A percentile compares a stretch with the other conserved stretches of the same genome.
phyloP scores from a whole-genome alignment of 2,888 invertebrate species.

The Diaperis boleti region DNA sequence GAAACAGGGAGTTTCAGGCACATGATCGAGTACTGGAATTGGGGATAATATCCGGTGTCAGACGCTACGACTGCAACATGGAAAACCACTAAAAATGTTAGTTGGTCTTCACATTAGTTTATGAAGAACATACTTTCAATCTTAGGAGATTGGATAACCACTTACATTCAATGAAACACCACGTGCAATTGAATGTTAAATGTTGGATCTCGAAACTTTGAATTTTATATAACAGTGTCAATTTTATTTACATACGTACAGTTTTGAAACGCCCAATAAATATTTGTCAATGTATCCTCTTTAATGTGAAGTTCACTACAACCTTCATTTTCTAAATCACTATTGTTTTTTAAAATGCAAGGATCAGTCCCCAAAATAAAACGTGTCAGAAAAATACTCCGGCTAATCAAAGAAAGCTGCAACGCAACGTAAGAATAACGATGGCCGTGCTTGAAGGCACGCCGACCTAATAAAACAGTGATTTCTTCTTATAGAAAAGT shows the following conservation, averaged over 20 bases:
- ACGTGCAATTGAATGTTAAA: neutral
- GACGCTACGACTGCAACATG: slow-evolving; percentile 48
- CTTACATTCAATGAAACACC: slow-evolving; percentile 4
- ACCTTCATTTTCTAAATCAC: neutral
- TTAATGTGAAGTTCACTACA: neutral
- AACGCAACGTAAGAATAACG: slow-evolving; percentile 52
- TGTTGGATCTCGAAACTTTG: too few species aligned
- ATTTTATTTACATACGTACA: too few species aligned
- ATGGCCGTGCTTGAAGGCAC: slow-evolving; percentile 49
- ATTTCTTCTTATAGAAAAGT: slow-evolving; percentile 37
- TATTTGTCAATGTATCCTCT: too few species aligned
- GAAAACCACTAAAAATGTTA: slow-evolving; percentile 56
- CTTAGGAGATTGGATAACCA: slow-evolving; percentile 18
- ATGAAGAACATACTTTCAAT: slow-evolving; percentile 16
- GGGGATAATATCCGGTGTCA: slow-evolving; percentile 56
- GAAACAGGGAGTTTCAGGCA: slow-evolving; percentile 41
- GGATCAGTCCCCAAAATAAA: slow-evolving; percentile 19
- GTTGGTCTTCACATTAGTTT: slow-evolving; percentile 43
- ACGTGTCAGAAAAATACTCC: slow-evolving; percentile 49
- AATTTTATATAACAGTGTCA: too few species aligned
- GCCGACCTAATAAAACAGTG: slow-evolving; percentile 46
- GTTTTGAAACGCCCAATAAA: too few species aligned
- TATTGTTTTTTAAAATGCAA: slow-evolving; percentile 12
- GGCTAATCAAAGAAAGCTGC: slow-evolving; percentile 51
- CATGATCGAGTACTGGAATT: slow-evolving; percentile 52